phyloP scores from a whole-genome alignment of 2,113 vertebrate genomes.

The Podarcis muralis region DNA sequence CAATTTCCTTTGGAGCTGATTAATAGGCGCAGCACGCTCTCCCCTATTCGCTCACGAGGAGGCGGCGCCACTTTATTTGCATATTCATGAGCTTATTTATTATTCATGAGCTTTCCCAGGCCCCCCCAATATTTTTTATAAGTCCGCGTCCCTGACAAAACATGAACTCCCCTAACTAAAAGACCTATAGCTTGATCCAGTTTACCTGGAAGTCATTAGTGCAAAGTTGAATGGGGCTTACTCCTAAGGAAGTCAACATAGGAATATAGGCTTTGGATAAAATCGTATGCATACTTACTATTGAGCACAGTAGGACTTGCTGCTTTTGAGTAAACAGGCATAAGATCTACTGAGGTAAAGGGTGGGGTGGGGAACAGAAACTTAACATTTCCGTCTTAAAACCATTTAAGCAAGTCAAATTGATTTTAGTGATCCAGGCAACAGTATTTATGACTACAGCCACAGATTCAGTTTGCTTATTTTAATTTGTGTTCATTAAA shows the following conservation, averaged over 20 bases:
- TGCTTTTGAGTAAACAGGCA: background rate
- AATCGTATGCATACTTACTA: no score
- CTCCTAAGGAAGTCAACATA: background rate
- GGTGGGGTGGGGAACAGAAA: background rate
- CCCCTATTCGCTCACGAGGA: no score
- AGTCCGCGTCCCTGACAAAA: no score
- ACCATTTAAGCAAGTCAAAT: background rate
- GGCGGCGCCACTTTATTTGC: no score
- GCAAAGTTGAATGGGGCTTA: background rate
- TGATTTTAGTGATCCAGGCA: background rate
- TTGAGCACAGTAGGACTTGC: background rate
- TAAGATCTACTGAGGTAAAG: background rate
- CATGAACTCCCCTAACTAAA: background rate
- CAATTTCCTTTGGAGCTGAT: no score
- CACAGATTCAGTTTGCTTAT: background rate
- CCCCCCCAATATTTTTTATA: no score
- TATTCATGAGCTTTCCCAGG: no score
- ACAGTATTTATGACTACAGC: background rate
- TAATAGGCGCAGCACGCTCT: no score
- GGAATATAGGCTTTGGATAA: background rate
- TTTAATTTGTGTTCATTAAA: background rate
- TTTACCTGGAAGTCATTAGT: background rate
- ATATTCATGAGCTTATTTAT: no score
- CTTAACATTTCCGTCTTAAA: background rate
- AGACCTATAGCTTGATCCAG: background rate